phyloP scores from a whole-genome alignment of 1,140 invertebrate genomes.

The Wiebesia pumilae region DNA sequence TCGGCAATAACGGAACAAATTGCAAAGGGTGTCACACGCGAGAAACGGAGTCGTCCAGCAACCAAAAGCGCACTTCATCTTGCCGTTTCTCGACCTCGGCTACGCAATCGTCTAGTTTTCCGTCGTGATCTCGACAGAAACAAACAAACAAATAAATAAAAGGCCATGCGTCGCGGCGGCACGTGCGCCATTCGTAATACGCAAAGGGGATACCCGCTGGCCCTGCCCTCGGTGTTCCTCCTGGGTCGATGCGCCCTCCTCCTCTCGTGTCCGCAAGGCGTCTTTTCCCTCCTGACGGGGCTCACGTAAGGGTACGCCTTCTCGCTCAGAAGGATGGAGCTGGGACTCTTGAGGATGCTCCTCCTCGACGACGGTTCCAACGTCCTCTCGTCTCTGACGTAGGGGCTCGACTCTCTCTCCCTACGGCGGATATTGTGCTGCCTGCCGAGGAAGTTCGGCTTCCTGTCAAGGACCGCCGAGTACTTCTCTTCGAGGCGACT shows the following conservation, averaged over 20 bases:
- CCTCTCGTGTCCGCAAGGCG: conserved; percentile 56
- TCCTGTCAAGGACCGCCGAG: conserved; percentile 81
- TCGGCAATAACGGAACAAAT: neutral
- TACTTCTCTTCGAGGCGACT: conserved; percentile 85
- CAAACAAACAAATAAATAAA: neutral
- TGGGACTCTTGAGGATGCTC: conserved; percentile 69
- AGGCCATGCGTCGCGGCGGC: neutral
- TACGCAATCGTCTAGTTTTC: neutral
- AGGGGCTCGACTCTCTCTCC: conserved; percentile 62
- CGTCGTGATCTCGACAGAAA: neutral
- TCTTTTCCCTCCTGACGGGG: conserved; percentile 61
- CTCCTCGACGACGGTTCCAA: conserved; percentile 76
- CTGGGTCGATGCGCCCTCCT: conserved; percentile 20
- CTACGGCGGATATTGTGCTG: conserved; percentile 19
- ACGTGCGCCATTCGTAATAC: neutral
- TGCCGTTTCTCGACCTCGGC: neutral
- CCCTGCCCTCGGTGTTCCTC: conserved; percentile 41
- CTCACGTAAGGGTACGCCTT: conserved; percentile 81
- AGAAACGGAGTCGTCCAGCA: neutral
- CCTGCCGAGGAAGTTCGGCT: conserved; percentile 63
- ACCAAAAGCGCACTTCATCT: neutral
- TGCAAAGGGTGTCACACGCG: neutral
- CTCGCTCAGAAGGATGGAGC: conserved; percentile 77
- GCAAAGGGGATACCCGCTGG: conserved; percentile 35
- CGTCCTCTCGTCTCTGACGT: conserved; percentile 77